phyloP scores from a whole-genome alignment of 2,113 vertebrate genomes.

The Macroglossus sobrinus region DNA sequence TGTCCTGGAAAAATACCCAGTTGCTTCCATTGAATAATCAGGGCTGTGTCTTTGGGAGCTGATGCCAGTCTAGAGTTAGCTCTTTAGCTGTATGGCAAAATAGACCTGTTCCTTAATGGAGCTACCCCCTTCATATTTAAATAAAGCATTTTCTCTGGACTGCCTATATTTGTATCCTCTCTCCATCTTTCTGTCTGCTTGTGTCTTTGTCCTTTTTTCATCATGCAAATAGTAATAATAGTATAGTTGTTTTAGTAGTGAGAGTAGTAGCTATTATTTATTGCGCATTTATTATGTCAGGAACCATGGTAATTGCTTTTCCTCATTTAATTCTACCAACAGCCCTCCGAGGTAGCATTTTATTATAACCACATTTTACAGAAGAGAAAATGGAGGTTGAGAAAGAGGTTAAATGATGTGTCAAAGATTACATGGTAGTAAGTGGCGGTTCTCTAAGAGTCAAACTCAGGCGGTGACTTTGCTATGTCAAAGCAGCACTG shows the following conservation, averaged over 20 bases:
- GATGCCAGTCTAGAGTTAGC: neutral
- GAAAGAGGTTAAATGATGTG: neutral
- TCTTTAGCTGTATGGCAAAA: neutral
- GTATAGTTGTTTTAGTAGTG: neutral
- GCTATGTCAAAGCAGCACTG: neutral
- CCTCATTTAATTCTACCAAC: conserved; percentile 9
- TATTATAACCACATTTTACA: neutral
- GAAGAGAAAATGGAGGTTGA: conserved; percentile 22
- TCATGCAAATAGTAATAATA: neutral
- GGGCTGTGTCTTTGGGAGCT: neutral
- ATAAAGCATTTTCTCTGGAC: neutral
- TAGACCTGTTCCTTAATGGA: neutral
- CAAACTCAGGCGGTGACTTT: neutral
- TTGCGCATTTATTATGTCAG: neutral
- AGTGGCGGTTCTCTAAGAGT: neutral
- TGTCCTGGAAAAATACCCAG: neutral
- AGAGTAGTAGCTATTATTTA: neutral
- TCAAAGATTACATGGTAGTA: neutral
- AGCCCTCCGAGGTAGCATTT: neutral
- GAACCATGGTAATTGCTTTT: conserved; percentile 19
- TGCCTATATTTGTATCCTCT: neutral
- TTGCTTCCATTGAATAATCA: neutral
- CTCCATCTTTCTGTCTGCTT: neutral
- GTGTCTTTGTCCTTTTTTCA: neutral
- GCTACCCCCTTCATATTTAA: neutral